Base-by-base conservation (phyloP, 2,888 invertebrate species). In the Temnothorax rugatulus region DNA sequence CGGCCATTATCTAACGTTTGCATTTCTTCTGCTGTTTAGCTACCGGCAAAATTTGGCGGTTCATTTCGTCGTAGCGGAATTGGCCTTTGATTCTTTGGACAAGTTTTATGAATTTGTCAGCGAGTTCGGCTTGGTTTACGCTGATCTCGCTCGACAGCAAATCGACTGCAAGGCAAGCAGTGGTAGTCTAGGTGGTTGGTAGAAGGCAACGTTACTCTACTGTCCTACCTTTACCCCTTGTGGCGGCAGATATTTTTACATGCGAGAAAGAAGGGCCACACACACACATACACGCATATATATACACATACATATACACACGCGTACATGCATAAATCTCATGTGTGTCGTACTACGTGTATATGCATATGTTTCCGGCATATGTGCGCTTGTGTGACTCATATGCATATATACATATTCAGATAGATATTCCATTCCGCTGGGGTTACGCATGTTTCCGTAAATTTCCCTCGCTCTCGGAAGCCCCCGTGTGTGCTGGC, bases 1-100 rank as follows among this genome's bases (percentile, higher is more conserved):
- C 69, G 77, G 52, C 66, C 18, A 93, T 95, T 95, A 93, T 96
- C 95, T 95, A 95, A 95, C 96, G 50, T 84, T 86, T 90, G 88
- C 87, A 91, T 94, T 94, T 95, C 93, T 95, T 95, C 93, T 94
- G 87, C 92, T 95, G 96, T 97, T 95, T 97, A 99, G 99, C 97
- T 99, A 98, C 96, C 99, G 99, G 94, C 99, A 98, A 96, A 97
- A 96, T 95, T 96, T 99, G 96, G 97, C 97, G 93, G 96, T 98
- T 96, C 97, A 97, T 95, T 98, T 97, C 97, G 96, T 99, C 96
- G 96, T 97, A 95, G 97, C 97, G 95, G 97, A 98, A 96, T 96
- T 99, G 96, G 98, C 97, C 94, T 99, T 99, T 96, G 97, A 97
- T 94, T 97, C 97, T 92, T 96, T 95, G 95, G 97, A 97, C 95